Evolutionary conservation across 1,140 invertebrate species (phyloP), one percentile per base, ranked within the genome.

Genomic region (Protaetia brevitarsis): DNA sequence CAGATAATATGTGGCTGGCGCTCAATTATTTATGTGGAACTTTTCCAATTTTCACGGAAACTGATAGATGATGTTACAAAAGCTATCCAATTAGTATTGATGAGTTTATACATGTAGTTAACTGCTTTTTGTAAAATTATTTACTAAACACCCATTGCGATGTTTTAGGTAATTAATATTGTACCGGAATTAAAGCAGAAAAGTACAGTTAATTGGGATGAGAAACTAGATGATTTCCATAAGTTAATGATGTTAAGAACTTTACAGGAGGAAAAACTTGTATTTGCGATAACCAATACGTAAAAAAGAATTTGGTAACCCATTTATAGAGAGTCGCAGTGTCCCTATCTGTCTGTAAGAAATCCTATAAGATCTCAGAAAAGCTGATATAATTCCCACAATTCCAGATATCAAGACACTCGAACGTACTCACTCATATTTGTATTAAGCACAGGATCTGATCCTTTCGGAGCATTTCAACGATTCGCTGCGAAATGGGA

Each of bases 381-480:
- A n/a, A n/a, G n/a, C n/a, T n/a, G n/a, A n/a, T n/a, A n/a, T n/a
- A n/a, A n/a, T n/a, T n/a, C n/a, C 16, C 30, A 29, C 13, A 63
- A 62, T 77, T 77, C 31, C 66, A 92, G 87, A 76, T 95, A 86
- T 75, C 83, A 82, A 69, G 91, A 89, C 78, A 94, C 87, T 31
- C 85, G 11, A 85, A 84, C 65, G 82, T 81, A 0, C 90, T 95
- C 95, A 0, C 78, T 97, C 1, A 84, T 97, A 28, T 97, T 97
- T 78, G 85, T 98, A 0, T 79, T 97, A n/a, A 95, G 92, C 60
- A 89, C 92, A 26, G 94, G 95, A 3, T 93, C 91, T 0, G 95
- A 97, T 84, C 95, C 95, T 0, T 94, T 96, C 78, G 86, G 87
- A 4, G 83, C 85, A 0, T 90, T 93, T 69, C 84, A 89, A 51